Base-by-base conservation (phyloP, 2,888 invertebrate genomes). In the Chironomus riparius region DNA sequence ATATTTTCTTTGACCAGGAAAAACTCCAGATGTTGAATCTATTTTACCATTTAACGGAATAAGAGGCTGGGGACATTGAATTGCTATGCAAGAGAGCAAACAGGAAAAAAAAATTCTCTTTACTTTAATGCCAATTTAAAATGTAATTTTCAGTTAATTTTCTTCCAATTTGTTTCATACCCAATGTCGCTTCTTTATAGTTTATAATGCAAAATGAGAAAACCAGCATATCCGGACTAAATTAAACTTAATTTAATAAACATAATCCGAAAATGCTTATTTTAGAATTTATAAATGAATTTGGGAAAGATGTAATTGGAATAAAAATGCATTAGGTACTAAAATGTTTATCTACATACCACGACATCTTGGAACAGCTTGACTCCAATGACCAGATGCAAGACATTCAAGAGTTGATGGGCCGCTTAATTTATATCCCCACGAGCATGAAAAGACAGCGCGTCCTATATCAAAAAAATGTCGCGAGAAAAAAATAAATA, bases 401-500 rank as follows among this genome's bases (percentile, higher is more conserved):
- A 91, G 90, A 83, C 95, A 95, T 83, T 91, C 92, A 77, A 94
- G 86, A 48, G 90, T 92, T 6, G 92, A 91, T 68, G 90, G 87
- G 12, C 94, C 95, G 73, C 87, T 86, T 73, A 95, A 87, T 78
- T 89, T 87, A 83, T 93, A 92, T 76, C 94, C 94, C 91, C 92
- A 93, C 78, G 92, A 88, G 82, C 95, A 95, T 78, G 90, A 88
- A 85, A 94, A 95, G 79, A 91, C 88, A 13, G 92, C 92, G 21
- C 65, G 21, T 65, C 65, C 62, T 62, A 10, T 62, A 21, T 7
- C 7, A 21, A 62, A 62, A 62, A 62, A 12, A 22, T 3, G 3
- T 10, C 3, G 3, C 15, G 15, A 4, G 50, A n/a, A 15, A 50
- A 48, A 50, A 50, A 4, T n/a, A 50, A 50, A 50, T 62, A 18